Conservation (phyloP, 1,140 invertebrate genomes). For the Ceratina calcarata region DNA sequence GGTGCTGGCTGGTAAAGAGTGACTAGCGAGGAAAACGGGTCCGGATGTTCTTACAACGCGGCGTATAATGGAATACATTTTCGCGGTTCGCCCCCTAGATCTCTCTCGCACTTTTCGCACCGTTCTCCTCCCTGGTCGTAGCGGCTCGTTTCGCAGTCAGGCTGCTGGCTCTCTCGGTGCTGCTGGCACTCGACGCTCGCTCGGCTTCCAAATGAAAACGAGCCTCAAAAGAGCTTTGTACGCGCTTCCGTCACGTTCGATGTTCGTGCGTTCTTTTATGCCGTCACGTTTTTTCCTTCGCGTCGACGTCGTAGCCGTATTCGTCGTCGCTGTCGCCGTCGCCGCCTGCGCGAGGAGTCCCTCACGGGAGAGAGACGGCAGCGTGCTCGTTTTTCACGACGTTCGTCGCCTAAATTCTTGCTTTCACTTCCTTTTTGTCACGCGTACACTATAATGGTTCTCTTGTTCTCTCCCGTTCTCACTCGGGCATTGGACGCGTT, state of each 20-base stretch:
- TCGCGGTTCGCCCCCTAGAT: slow-evolving; percentile 8
- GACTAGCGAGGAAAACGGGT: not conserved
- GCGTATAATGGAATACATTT: slow-evolving; percentile 58
- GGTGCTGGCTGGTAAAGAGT: slow-evolving; percentile 20
- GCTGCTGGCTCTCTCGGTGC: not conserved
- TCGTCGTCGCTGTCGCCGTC: too few relatives aligned
- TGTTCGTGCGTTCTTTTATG: slow-evolving; percentile 58
- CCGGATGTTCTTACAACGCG: slow-evolving; percentile 16
- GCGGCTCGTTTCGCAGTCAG: not conserved
- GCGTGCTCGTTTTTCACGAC: slow-evolving; percentile 12
- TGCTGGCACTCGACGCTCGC: slow-evolving; percentile 13
- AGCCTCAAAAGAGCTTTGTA: slow-evolving; percentile 64
- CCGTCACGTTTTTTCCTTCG: slow-evolving; percentile 44
- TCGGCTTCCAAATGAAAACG: slow-evolving; percentile 59
- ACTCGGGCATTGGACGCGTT: not conserved
- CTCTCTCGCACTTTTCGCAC: not conserved
- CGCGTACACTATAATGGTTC: not conserved
- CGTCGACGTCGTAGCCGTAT: not conserved
- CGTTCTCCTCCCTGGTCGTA: not conserved
- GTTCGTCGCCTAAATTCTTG: slow-evolving; percentile 38
- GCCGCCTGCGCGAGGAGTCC: slow-evolving; percentile 12
- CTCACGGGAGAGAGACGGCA: slow-evolving; percentile 21
- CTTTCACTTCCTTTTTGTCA: too few relatives aligned
- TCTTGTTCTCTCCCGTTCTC: not conserved
- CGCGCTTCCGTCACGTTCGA: slow-evolving; percentile 56